Base-by-base conservation (phyloP, 1,140 invertebrate genomes). In the Dendrolimus kikuchii region DNA sequence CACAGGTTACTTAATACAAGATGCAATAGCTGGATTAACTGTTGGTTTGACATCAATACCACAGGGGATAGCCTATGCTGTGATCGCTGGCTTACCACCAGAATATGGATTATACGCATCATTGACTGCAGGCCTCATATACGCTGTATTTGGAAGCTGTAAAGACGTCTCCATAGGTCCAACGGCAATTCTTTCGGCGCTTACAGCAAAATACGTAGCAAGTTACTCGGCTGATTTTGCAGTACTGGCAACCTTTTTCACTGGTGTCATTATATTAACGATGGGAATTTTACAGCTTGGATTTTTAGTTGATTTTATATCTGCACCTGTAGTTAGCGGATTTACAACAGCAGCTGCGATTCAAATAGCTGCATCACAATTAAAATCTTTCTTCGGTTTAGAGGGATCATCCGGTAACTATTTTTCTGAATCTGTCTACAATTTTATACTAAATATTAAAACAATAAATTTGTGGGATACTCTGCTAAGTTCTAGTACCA, bases 321-420 rank as follows among this genome's bases (percentile, higher is more conserved):
- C 96, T 0, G 89, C 92, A 59, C 95, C 96, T 4, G 95, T 98
- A 0, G 96, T 96, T 42, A 93, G 92, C 59, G 95, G 95, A 2
- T 98, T 98, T 62, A 98, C 95, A 0, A 92, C 94, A 38, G 95
- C 95, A 0, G 96, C 96, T 0, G 95, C 96, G n/a, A 83, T 98
- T 37, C 96, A 94, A 45, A 97, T 98, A 64, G 94, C 92, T 6
- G 90, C 92, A 50, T 91, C 94, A 0, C 96, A 98, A 81, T 76
- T 97, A 3, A 97, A 94, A 71, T 89, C 90, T 7, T 80, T 95
- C 5, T 89, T 96, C 49, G 95, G 94, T 0, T 51, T 80, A 37
- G 46, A 38, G 7, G 55, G 60, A 36, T 46, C 55, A 39, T 62
- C 60, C 39, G 60, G 60, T 37, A 69, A 74, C 43, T 72, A 58